phyloP scores from a whole-genome alignment of 1,140 invertebrate genomes.

The Babylonia areolata region DNA sequence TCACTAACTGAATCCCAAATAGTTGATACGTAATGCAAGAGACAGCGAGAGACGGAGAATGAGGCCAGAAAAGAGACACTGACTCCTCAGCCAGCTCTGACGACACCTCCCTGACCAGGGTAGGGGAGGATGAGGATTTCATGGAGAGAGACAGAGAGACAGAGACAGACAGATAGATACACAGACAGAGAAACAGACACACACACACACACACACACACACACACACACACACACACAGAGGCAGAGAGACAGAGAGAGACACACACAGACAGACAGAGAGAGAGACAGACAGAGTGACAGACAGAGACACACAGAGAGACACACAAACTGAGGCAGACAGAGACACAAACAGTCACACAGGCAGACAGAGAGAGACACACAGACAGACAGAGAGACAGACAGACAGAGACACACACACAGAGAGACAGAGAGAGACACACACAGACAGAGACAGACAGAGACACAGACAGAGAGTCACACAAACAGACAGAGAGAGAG shows the following conservation, averaged over 20 bases:
- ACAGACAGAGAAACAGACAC: too few species aligned
- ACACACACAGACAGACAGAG: not conserved
- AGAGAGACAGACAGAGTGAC: not conserved
- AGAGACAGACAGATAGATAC: too few species aligned
- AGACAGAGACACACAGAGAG: not conserved
- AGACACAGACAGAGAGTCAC: conserved; percentile 1
- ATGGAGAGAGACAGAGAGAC: too few species aligned
- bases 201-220: too few species aligned
- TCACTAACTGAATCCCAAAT: too few species aligned
- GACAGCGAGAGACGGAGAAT: not conserved
- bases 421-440: not conserved
- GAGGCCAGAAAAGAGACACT: not conserved
- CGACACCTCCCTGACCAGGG: too few species aligned
- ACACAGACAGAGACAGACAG: not conserved
- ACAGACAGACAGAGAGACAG: not conserved
- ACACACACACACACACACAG: too few species aligned
- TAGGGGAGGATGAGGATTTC: too few species aligned
- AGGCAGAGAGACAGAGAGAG: not conserved
- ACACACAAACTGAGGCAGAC: not conserved
- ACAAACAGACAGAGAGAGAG: not conserved
- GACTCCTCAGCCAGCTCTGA: too few species aligned
- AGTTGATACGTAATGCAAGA: not conserved
- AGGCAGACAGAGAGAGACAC: not conserved
- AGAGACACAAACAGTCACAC: too few species aligned
- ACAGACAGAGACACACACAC: not conserved